Base-by-base conservation (phyloP, 2,888 invertebrate species). In the Phalera bucephala region DNA sequence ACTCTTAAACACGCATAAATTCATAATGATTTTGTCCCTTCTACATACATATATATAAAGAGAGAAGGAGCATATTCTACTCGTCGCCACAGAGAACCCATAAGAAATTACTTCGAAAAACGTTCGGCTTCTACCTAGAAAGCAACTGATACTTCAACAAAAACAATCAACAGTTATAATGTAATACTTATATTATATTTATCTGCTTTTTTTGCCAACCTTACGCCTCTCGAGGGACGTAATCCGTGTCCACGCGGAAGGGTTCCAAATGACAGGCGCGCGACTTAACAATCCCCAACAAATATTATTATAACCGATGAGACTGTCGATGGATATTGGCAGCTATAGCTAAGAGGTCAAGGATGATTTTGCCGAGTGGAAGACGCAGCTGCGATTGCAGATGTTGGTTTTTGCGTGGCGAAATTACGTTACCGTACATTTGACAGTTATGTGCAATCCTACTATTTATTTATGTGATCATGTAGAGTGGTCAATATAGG, bases 191-290 rank as follows among this genome's bases (percentile, higher is more conserved):
- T 49, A 37, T 36, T 47, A 44, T 44, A 42, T 43, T 42, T 45
- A 30, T 31, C 31, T 31, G 22, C 9, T 45, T 62, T 59, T 64
- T 72, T 63, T 78, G 69, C 59, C 38, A 34, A 54, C 73, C 28
- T 42, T 80, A 50, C 60, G 46, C 47, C 36, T 55, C 68, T 55
- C 52, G 27, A 13, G 54, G 65, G 70, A 68, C 59, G 48, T 73
- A 78, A 76, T 72, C 71, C 64, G 40, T 62, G 70, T 72, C 70
- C 64, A 80, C 72, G 76, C 83, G 83, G 83, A 83, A 83, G 82
- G 83, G 82, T 79, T 80, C 54, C 67, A 74, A 80, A 80, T 74
- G 76, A 74, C 78, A 75, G 83, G 80, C 82, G 80, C 73, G 78
- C 52, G 57, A 52, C 45, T 15, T 28, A 15, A 38, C 49, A 56